Evolutionary conservation across 2,113 vertebrate genomes (phyloP).

Genomic region (Madoqua kirkii): DNA sequence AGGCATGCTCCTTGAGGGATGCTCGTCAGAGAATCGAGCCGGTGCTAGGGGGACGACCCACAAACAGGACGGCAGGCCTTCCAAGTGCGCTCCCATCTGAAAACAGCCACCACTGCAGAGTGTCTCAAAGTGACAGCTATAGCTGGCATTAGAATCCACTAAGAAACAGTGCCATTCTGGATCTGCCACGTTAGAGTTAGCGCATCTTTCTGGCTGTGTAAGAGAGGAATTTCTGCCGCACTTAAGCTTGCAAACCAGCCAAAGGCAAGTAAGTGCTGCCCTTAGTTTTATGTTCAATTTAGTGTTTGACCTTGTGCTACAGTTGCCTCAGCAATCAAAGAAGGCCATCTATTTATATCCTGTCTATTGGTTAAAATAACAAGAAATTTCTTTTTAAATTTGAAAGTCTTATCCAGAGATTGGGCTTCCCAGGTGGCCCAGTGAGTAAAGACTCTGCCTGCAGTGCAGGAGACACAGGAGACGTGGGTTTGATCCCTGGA

Average conservation of each 20-base stretch:
- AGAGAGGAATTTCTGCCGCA: neutral
- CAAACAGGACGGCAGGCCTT: rapidly evolving
- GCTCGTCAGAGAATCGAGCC: neutral
- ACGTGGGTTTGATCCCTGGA: neutral
- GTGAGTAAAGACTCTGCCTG: neutral
- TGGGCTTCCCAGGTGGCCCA: neutral
- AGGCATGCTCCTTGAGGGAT: neutral
- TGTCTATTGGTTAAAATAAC: neutral
- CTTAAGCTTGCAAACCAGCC: neutral
- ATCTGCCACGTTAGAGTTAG: neutral
- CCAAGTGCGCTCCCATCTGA: neutral
- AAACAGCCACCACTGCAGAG: neutral
- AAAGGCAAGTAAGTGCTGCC: neutral
- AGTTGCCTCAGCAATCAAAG: neutral
- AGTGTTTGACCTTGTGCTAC: neutral
- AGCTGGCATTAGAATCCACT: too few species aligned
- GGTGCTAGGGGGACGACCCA: neutral
- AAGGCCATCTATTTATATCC: neutral
- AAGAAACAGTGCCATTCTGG: neutral
- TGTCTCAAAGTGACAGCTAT: neutral
- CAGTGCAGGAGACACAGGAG: neutral
- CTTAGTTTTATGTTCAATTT: too few species aligned
- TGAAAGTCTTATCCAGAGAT: neutral
- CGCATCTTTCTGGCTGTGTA: neutral
- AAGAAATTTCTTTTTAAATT: neutral